These are phyloP conservation scores for Oscheius sp. DNA, from an alignment of 2,888 invertebrate species.

Conservation along the genomic window DNA sequence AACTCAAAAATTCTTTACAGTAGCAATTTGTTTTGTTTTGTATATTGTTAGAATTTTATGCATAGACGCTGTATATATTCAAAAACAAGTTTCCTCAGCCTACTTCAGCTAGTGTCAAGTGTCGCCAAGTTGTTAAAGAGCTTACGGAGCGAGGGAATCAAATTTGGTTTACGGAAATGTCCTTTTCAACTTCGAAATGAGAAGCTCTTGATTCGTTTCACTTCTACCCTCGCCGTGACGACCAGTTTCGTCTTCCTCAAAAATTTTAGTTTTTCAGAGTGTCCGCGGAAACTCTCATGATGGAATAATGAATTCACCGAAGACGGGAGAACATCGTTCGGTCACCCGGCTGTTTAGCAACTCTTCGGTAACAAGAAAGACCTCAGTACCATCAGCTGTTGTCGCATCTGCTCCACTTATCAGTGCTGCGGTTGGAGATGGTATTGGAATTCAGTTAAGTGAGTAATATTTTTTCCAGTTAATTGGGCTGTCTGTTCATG, in stretches of 20 bases:
- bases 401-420: constrained; percentile 60
- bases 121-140: not conserved
- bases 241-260: not conserved
- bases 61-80: too few relatives aligned
- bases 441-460: constrained; percentile 58
- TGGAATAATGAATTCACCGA: constrained; percentile 28
- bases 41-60: too few relatives aligned
- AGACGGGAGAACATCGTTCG: constrained; percentile 45
- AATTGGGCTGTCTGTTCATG: constrained; percentile 11
- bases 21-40: too few relatives aligned
- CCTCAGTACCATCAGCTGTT: constrained; percentile 55
- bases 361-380: constrained; percentile 41
- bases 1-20: too few relatives aligned
- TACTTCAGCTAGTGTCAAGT: constrained; percentile 14
- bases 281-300: constrained; percentile 30
- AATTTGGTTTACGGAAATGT: constrained; percentile 19
- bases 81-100: too few relatives aligned
- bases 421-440: constrained; percentile 61
- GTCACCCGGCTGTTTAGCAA: constrained; percentile 55
- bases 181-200: not conserved
- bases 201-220: constrained; percentile 12
- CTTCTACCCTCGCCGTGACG: constrained; percentile 10
- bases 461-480: constrained; percentile 38
- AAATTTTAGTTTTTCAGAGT: constrained; percentile 17
- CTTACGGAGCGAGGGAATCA: constrained; percentile 14